Conservation (phyloP, 2,888 invertebrate species). For the Dynastes maya region DNA sequence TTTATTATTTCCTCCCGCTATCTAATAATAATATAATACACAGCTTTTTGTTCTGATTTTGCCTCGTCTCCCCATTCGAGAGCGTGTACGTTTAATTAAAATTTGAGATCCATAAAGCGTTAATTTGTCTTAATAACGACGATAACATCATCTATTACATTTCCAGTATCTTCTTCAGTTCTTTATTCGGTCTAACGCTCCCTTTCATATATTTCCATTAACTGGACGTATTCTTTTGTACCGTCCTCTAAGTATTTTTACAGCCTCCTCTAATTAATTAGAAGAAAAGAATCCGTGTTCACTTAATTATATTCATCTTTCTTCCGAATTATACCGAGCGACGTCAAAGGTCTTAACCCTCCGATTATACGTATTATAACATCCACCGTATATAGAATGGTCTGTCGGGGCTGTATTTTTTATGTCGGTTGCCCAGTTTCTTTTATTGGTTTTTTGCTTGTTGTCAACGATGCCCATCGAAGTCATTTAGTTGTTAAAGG, state of each 20-base stretch:
- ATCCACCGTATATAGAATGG: not conserved
- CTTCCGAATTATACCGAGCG: slow-evolving; percentile 2
- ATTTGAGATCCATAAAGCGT: slow-evolving; percentile 18
- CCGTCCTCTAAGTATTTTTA: slow-evolving; percentile 35
- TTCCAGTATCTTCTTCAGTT: not conserved
- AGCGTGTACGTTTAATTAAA: slow-evolving; percentile 26
- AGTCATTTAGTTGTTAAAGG: slow-evolving; percentile 70
- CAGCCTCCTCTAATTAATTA: slow-evolving; percentile 41
- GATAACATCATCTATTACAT: slow-evolving; percentile 17
- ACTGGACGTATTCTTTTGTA: slow-evolving; percentile 1
- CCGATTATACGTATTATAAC: not conserved
- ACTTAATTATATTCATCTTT: slow-evolving; percentile 39
- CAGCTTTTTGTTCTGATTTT: not conserved
- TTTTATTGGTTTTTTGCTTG: slow-evolving; percentile 56
- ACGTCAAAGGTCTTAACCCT: slow-evolving; percentile 6
- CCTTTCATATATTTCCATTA: slow-evolving; percentile 36
- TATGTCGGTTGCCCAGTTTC: slow-evolving; percentile 43
- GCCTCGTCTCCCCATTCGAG: not conserved
- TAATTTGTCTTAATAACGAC: slow-evolving; percentile 38
- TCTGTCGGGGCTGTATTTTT: not conserved
- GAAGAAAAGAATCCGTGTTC: slow-evolving; percentile 43
- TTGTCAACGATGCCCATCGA: slow-evolving; percentile 68
- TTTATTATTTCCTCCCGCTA: too few relatives aligned
- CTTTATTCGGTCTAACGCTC: not conserved
- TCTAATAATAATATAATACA: not conserved